Evolutionary conservation across 2,888 invertebrate species (phyloP), one percentile per base, ranked within the genome.

Genomic region (Strigamia maritima): DNA sequence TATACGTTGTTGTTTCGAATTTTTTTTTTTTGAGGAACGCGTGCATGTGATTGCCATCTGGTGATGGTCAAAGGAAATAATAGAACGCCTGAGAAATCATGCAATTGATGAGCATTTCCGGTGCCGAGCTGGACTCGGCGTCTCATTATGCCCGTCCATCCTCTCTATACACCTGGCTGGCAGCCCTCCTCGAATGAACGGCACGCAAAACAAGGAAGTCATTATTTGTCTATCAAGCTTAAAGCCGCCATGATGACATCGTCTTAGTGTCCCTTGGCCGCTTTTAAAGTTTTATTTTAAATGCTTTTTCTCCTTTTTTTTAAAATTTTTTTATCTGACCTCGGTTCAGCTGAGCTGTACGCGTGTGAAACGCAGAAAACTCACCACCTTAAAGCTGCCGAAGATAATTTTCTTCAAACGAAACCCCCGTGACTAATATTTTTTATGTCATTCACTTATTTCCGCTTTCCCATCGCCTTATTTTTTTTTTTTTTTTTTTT

Each of bases 31-130:
- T n/a, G n/a, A 16, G 16, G 12, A 44, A 44, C 44, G 44, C 44
- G 44, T 44, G 44, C 44, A 16, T 44, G 22, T 24, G 14, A 70
- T 70, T 10, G 70, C 70, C 70, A 70, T 70, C 70, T 70, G 70
- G 26, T 70, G 70, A 70, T 70, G 70, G 70, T 28, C 70, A 26
- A 70, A 65, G 60, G 60, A 65, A 65, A 65, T 24, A 65, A 44
- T 44, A 8, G 54, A 54, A 70, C 70, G 70, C 70, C 70, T 70
- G 70, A 70, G 70, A 70, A 70, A 26, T 28, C 70, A 70, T 70
- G 70, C 70, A 70, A 70, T 70, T 70, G 70, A 70, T 70, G 70
- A 70, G 70, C 70, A 70, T 70, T 70, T 70, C 70, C 70, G 70
- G 12, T 70, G 28, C 1, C 70, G 54, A 54, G 14, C 44, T n/a